A percentile compares a stretch with the other conserved stretches of the same genome.
Conservation (phyloP, 2,113 vertebrate species). For the Heteronetta atricapilla region DNA sequence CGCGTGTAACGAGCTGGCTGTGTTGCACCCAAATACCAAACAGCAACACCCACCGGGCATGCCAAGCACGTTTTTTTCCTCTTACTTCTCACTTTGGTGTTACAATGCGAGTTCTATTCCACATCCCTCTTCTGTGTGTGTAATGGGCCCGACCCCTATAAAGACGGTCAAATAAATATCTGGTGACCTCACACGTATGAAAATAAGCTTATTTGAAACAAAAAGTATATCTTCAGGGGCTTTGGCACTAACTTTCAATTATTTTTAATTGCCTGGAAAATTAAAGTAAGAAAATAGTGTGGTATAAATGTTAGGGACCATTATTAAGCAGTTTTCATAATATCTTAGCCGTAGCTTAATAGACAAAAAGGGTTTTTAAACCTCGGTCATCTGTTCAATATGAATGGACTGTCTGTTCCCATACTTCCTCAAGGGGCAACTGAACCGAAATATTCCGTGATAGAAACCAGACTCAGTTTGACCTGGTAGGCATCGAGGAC, state of each 20-base stretch:
- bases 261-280: slow-evolving; percentile 76
- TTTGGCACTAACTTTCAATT: slow-evolving; percentile 72
- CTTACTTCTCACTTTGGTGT: neutral
- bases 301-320: slow-evolving; percentile 57
- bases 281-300: slow-evolving; percentile 61
- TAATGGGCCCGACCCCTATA: slow-evolving; percentile 59
- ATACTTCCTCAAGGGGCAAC: slow-evolving; percentile 59
- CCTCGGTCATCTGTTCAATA: slow-evolving; percentile 48
- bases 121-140: neutral
- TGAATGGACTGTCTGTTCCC: slow-evolving; percentile 71
- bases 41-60: neutral
- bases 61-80: neutral
- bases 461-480: slow-evolving; percentile 64
- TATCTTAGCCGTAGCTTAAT: slow-evolving; percentile 54
- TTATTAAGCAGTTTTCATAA: slow-evolving; percentile 63
- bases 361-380: slow-evolving; percentile 45
- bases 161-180: slow-evolving; percentile 70
- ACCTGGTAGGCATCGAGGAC: slow-evolving; percentile 40
- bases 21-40: neutral
- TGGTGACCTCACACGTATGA: slow-evolving; percentile 66
- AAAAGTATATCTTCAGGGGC: slow-evolving; percentile 68
- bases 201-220: slow-evolving; percentile 67
- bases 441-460: slow-evolving; percentile 38
- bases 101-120: slow-evolving; percentile 60
- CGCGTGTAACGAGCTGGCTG: neutral